Evolutionary conservation across 1,140 invertebrate genomes (phyloP), one percentile per base, ranked within the genome.

Genomic region (Bombus confusus): DNA sequence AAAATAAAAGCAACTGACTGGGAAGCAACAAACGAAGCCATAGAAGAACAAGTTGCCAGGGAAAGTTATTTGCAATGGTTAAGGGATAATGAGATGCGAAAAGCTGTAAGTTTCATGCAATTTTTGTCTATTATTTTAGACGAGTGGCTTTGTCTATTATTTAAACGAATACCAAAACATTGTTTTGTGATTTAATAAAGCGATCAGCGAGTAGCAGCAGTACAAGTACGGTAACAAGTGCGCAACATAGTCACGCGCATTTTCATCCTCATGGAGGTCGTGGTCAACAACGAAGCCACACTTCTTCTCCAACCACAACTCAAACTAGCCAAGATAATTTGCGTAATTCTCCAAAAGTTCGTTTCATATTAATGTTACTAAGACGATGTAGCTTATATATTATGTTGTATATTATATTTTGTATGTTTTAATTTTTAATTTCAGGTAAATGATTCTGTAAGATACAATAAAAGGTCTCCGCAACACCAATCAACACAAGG

Each of bases 1-100:
- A 99, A 99, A 94, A 94, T 99, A 43, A 96, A 97, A 93, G 98
- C 98, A 71, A 98, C 98, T 66, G 98, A 99, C 94, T 99, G 98
- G 98, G 98, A 99, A 94, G 97, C 98, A 25, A 99, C 98, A 2
- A 98, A 98, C 93, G 98, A 99, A 94, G 97, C 97, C 43, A 98
- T 99, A 80, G 97, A 98, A 92, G 98, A 99, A 94, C 98, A 99
- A 95, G 97, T 98, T 28, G 98, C 98, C 1, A 95, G 98, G 43
- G 98, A 99, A 94, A 98, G 98, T 82, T 99, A 99, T 93, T 95
- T 99, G 72, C 98, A 98, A 93, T 99, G 97, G 97, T 95, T 98
- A 12, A 95, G 97, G 87, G 97, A 97, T 80, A 97, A 97, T 93
- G 97, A 98, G 94, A 95, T 96, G 91, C 95, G 96, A 86, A 95